phyloP scores from a whole-genome alignment of 2,888 invertebrate species.

The Tubulanus polymorphus region DNA sequence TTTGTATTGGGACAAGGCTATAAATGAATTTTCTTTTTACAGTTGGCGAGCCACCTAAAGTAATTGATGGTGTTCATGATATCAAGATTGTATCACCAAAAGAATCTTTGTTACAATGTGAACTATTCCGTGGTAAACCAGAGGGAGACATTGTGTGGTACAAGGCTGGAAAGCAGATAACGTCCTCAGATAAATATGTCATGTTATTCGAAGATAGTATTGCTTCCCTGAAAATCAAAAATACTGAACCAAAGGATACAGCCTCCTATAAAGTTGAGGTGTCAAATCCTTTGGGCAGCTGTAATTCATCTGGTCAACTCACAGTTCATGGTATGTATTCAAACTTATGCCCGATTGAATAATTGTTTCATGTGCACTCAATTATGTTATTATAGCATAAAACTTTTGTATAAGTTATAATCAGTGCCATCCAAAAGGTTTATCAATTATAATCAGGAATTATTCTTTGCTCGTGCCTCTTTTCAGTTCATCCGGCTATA shows the following conservation, averaged over 20 bases:
- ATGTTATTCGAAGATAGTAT: slow-evolving; percentile 12
- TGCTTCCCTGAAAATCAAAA: slow-evolving; percentile 65
- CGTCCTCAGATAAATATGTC: slow-evolving; percentile 16
- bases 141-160: slow-evolving; percentile 46
- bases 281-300: slow-evolving; percentile 20
- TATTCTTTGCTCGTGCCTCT: background rate
- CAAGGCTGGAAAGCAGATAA: slow-evolving; percentile 38
- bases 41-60: slow-evolving; percentile 45
- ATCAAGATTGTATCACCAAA: slow-evolving; percentile 36
- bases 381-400: too few species aligned
- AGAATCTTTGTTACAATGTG: slow-evolving; percentile 40
- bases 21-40: too few species aligned
- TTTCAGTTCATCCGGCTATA: slow-evolving; percentile 37
- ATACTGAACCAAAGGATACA: slow-evolving; percentile 56
- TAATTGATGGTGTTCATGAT: slow-evolving; percentile 44
- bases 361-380: background rate
- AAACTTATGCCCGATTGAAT: background rate
- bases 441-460: too few species aligned
- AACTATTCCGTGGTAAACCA: slow-evolving; percentile 41
- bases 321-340: slow-evolving; percentile 40
- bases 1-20: too few species aligned
- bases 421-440: too few species aligned
- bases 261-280: slow-evolving; percentile 28
- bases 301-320: slow-evolving; percentile 37
- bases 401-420: too few species aligned